These are phyloP conservation scores for Pycnonotus jocosus DNA, from an alignment of 2,113 vertebrate genomes.

Conservation along the genomic window DNA sequence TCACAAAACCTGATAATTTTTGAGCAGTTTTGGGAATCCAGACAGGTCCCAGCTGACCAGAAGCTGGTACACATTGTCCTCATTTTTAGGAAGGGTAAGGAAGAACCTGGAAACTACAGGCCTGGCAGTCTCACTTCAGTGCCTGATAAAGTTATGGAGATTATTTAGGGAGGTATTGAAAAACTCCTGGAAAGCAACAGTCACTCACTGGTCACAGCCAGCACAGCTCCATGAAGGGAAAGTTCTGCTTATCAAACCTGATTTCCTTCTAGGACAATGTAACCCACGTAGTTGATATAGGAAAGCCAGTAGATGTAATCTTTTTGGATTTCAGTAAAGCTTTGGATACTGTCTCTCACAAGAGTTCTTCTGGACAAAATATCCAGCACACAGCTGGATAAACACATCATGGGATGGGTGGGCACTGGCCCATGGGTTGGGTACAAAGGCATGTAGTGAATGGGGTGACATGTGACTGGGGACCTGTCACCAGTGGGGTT, in stretches of 20 bases:
- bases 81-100: background rate
- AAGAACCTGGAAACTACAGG: background rate
- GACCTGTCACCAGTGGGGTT: background rate
- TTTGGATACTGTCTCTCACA: rapidly evolving
- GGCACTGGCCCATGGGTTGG: background rate
- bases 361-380: background rate
- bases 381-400: too few relatives aligned
- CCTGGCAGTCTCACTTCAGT: background rate
- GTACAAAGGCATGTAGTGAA: background rate
- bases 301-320: background rate
- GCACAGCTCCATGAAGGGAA: background rate
- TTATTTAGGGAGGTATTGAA: background rate
- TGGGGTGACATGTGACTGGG: background rate
- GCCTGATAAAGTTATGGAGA: background rate
- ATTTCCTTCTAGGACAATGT: background rate
- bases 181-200: background rate
- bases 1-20: background rate
- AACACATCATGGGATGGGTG: background rate
- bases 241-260: background rate
- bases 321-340: background rate
- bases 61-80: background rate
- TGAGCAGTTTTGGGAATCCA: background rate
- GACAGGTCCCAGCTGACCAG: background rate
- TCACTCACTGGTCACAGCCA: background rate
- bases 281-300: rapidly evolving